These are phyloP conservation scores for Ceryle rudis DNA, from an alignment of 2,797 vertebrate species.

Conservation along the genomic window DNA sequence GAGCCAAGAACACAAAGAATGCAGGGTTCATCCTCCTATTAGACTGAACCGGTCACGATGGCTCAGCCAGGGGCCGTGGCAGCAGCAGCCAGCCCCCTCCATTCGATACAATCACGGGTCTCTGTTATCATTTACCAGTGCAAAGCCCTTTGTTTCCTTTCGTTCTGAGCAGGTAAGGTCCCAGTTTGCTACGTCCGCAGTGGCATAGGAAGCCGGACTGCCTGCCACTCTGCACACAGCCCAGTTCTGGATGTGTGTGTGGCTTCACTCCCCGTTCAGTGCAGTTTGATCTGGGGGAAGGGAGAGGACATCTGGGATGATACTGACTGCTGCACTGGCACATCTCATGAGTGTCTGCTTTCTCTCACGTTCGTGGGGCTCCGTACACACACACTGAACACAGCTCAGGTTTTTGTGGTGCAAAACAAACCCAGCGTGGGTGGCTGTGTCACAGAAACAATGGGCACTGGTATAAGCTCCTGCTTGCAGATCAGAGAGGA, in stretches of 20 bases:
- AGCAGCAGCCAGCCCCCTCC: not conserved
- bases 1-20: not conserved
- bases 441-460: not conserved
- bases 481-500: not conserved
- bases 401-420: not conserved
- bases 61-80: not conserved
- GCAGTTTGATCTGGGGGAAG: not conserved
- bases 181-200: not conserved
- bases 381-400: fast-evolving
- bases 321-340: not conserved
- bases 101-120: not conserved
- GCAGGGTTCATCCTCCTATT: not conserved
- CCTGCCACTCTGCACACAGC: not conserved
- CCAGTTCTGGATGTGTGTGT: not conserved
- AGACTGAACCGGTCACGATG: not conserved
- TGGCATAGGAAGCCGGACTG: not conserved
- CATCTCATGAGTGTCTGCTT: not conserved
- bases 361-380: not conserved
- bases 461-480: not conserved
- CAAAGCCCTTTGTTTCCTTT: not conserved
- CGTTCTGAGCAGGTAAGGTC: not conserved
- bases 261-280: not conserved
- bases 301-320: not conserved
- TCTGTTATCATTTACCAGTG: not conserved
- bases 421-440: not conserved